These are phyloP conservation scores for Cryptotermes secundus DNA, from an alignment of 1,140 invertebrate genomes.

Conservation along the genomic window DNA sequence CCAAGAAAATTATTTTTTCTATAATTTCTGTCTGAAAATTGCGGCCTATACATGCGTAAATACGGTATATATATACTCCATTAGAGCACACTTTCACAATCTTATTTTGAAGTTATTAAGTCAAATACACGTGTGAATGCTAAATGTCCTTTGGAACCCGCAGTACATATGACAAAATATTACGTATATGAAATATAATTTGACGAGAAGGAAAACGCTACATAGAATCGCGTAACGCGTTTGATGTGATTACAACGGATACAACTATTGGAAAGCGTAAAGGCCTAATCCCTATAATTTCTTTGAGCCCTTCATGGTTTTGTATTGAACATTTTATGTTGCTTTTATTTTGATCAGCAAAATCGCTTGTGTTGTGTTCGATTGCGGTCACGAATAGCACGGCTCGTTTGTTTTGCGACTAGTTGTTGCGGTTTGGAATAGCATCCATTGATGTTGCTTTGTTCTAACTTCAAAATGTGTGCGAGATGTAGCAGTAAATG, in stretches of 20 bases:
- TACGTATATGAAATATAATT: background rate
- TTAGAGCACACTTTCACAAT: too few species aligned
- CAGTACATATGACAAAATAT: too few species aligned
- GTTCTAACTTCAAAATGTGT: background rate
- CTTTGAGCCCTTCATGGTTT: background rate
- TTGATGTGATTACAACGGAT: background rate
- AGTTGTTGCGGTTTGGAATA: conserved; percentile 9
- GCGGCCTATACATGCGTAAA: too few species aligned
- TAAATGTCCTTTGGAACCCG: too few species aligned
- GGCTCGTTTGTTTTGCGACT: conserved; percentile 15
- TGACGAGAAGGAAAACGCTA: background rate
- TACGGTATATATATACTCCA: too few species aligned
- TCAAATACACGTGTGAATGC: too few species aligned
- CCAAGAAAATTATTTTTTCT: too few species aligned
- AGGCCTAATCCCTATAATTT: background rate
- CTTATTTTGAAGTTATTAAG: too few species aligned
- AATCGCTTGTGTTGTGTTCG: background rate
- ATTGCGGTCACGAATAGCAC: background rate
- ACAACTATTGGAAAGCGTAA: background rate
- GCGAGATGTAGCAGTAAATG: background rate
- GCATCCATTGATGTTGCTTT: conserved; percentile 8
- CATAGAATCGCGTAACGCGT: background rate
- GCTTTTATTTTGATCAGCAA: background rate
- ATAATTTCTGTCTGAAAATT: too few species aligned
- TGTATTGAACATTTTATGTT: background rate